Evolutionary conservation across 1,140 invertebrate genomes (phyloP).

Genomic region (Polypedilum pembai): DNA sequence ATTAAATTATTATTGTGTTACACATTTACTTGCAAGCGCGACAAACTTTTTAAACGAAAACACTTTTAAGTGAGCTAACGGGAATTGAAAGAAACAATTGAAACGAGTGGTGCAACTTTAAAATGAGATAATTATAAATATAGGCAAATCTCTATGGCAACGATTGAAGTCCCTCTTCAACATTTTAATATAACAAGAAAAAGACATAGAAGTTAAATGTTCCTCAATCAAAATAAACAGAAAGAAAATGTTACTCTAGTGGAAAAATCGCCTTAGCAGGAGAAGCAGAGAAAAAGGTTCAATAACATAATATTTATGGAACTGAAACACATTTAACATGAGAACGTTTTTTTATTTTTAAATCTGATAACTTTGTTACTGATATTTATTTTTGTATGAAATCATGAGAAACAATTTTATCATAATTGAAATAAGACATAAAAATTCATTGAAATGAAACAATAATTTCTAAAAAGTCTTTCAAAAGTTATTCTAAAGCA

Average conservation of each 20-base stretch:
- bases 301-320: not conserved
- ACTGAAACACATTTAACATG: not conserved
- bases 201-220: not conserved
- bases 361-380: not conserved
- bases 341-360: too few relatives aligned
- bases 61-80: too few relatives aligned
- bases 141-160: not conserved
- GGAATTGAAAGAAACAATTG: not conserved
- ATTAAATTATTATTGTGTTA: constrained; percentile 14
- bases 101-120: not conserved
- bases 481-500: not conserved
- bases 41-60: too few relatives aligned
- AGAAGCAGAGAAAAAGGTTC: not conserved
- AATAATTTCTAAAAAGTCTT: not conserved
- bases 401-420: not conserved
- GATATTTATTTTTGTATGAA: not conserved
- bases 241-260: not conserved
- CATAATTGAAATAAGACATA: not conserved
- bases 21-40: not conserved
- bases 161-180: too few relatives aligned
- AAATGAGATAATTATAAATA: not conserved
- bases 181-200: too few relatives aligned
- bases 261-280: not conserved
- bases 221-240: not conserved
- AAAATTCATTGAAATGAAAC: not conserved